Conservation (phyloP, 2,797 vertebrate species). For the Luscinia megarhynchos region DNA sequence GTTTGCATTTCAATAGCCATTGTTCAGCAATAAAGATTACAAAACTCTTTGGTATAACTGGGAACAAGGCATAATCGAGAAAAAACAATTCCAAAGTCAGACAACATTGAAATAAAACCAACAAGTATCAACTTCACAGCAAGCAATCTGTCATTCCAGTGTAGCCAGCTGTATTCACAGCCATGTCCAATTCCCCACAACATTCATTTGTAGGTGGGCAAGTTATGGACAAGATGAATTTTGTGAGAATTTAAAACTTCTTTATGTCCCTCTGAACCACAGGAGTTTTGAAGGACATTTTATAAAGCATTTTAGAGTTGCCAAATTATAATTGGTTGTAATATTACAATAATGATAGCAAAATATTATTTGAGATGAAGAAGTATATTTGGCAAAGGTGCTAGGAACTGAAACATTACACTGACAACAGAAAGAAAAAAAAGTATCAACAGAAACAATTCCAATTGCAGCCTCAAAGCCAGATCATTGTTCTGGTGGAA, state of each 20-base stretch:
- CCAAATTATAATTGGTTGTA: not conserved
- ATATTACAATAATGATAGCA: not conserved
- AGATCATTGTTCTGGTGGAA: not conserved
- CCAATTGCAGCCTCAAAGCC: not conserved
- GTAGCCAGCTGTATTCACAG: not conserved
- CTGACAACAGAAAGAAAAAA: not conserved
- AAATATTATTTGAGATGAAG: not conserved
- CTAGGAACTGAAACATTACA: not conserved
- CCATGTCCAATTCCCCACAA: not conserved
- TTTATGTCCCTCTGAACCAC: not conserved
- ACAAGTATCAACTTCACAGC: not conserved
- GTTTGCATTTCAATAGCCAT: not conserved
- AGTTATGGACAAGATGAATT: not conserved
- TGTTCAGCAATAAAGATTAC: not conserved
- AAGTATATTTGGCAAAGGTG: not conserved
- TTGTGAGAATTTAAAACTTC: not conserved
- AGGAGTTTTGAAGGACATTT: not conserved
- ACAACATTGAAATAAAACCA: not conserved
- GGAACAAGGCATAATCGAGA: not conserved
- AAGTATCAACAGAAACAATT: not conserved
- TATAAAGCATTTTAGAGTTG: not conserved
- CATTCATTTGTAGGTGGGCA: not conserved
- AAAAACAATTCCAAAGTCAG: not conserved
- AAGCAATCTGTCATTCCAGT: not conserved
- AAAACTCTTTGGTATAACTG: not conserved